phyloP scores from a whole-genome alignment of 2,888 invertebrate genomes.

The Eristalinus sepulchralis region DNA sequence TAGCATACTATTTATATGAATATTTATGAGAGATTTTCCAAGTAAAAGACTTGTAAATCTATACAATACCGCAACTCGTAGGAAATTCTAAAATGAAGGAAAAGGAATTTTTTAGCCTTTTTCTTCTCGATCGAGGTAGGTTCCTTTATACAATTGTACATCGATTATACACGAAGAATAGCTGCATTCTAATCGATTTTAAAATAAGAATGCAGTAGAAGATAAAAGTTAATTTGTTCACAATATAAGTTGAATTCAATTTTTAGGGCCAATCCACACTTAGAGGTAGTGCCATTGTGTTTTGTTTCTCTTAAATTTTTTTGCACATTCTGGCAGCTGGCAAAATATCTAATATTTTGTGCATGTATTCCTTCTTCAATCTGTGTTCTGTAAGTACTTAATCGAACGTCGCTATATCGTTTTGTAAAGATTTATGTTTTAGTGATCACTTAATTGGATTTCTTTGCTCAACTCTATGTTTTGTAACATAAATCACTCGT shows the following conservation, averaged over 20 bases:
- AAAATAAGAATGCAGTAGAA: background rate
- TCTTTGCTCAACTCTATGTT: constrained; percentile 19
- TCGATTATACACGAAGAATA: background rate
- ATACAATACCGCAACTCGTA: background rate
- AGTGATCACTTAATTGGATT: constrained; percentile 24
- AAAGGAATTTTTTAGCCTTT: background rate
- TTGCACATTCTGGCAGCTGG: background rate
- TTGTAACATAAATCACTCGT: constrained; percentile 43
- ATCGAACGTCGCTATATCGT: constrained; percentile 10
- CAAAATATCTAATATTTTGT: constrained; percentile 51
- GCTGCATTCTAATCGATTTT: background rate
- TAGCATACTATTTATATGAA: background rate
- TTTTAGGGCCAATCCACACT: constrained; percentile 21
- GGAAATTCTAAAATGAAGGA: background rate
- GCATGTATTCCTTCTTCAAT: background rate
- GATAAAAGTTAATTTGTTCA: background rate
- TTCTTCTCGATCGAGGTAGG: background rate
- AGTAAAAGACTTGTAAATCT: constrained; percentile 45
- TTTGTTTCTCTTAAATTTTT: constrained; percentile 1
- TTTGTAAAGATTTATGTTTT: constrained; percentile 57
- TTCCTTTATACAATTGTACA: background rate
- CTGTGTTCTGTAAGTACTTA: constrained; percentile 37
- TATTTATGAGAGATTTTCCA: constrained; percentile 25
- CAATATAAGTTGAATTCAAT: background rate
- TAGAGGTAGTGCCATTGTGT: constrained; percentile 49